Base-by-base conservation (phyloP, 2,797 vertebrate genomes). In the Clarias platycephalus region DNA sequence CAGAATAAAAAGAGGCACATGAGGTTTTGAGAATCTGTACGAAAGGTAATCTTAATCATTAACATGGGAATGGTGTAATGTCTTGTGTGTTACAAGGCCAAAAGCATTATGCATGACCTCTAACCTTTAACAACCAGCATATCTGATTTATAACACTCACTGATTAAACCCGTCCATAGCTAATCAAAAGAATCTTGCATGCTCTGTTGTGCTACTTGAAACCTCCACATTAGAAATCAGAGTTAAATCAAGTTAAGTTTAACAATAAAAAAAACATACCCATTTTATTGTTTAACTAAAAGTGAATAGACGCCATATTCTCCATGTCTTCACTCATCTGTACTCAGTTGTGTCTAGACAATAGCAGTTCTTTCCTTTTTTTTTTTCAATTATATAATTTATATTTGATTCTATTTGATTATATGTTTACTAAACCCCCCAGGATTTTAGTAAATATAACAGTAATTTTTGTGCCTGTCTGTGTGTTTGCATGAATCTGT, bases 391-490 rank as follows among this genome's bases (percentile, higher is more conserved):
- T 82, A 58, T 77, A 44, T 79, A 10, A 79, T 80, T 83, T 86
- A 0, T 77, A 87, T 90, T 84, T 26, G 88, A 89, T 88, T 89
- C n/a, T 88, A 44, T 89, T 92, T 90, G 85, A 53, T 68, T 81
- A 82, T 90, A 91, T 85, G 88, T 94, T 93, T 80, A 49, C 78
- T 66, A 66, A 90, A 90, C 92, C 89, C 89, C 92, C 88, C 92
- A 94, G 92, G 94, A 93, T 93, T 62, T 78, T 62, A 62, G 31
- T 78, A 78, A 78, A 22, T 93, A 93, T 91, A 93, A 91, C 93
- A 93, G 91, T 94, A 94, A 93, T 93, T 93, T 90, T 91, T 91
- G 93, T 93, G 93, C 92, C 93, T 95, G 93, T 92, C 90, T 92
- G 88, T 93, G 90, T 94, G 90, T 91, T 88, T 92, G 91, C 93